A percentile compares a stretch with the other conserved stretches of the same genome.
Conservation (phyloP, 2,797 vertebrate species). For the Dermochelys coriacea region DNA sequence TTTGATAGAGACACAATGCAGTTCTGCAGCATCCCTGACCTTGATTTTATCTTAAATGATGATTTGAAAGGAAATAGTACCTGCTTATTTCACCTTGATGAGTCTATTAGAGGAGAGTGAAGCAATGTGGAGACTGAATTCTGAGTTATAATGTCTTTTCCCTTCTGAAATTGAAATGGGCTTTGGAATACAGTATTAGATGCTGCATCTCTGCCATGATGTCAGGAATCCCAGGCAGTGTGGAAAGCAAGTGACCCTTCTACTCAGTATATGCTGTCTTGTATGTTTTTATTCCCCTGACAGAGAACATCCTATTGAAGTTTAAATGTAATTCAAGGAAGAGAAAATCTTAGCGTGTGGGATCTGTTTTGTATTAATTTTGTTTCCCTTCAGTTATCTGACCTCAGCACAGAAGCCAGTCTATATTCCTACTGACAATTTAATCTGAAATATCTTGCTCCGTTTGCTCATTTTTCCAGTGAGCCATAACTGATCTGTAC, state of each 20-base stretch:
- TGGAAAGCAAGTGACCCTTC: accelerated
- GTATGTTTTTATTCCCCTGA: accelerated
- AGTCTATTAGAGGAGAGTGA: not conserved
- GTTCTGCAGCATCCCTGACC: not conserved
- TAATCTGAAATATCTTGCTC: not conserved
- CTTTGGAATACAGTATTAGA: accelerated
- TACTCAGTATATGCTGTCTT: not conserved
- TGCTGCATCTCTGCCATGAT: not conserved
- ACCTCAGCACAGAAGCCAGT: not conserved
- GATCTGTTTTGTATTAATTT: not conserved
- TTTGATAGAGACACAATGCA: not conserved
- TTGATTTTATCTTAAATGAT: not conserved
- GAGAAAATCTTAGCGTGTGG: accelerated
- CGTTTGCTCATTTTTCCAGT: not conserved
- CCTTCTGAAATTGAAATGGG: not conserved
- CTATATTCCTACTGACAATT: not conserved
- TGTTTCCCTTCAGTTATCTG: not conserved
- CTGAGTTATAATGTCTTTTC: not conserved
- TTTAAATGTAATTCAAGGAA: accelerated
- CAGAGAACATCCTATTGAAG: not conserved
- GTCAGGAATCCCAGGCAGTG: accelerated
- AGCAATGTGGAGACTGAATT: not conserved
- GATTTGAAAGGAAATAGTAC: not conserved
- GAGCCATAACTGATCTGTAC: not conserved
- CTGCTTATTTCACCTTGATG: not conserved